Evolutionary conservation across 2,113 vertebrate genomes (phyloP).

Genomic region (Pogona vitticeps): DNA sequence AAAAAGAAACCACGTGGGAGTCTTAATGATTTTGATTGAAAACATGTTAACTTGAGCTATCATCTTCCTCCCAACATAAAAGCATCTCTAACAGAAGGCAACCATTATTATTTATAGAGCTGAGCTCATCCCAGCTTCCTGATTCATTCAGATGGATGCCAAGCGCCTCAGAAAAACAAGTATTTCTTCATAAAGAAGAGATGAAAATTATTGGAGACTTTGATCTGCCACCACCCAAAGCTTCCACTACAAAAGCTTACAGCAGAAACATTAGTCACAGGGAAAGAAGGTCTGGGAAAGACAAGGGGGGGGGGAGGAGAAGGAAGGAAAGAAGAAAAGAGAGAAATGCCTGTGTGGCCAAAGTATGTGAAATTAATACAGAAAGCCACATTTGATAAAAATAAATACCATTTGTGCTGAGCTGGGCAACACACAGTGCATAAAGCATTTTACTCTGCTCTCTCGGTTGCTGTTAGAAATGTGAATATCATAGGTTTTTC

Average conservation of each 20-base stretch:
- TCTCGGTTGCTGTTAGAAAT: not conserved
- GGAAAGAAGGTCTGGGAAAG: not conserved
- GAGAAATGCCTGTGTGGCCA: constrained; percentile 57
- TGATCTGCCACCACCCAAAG: constrained; percentile 65
- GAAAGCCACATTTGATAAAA: constrained; percentile 54
- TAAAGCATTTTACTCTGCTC: not conserved
- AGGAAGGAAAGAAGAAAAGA: not conserved
- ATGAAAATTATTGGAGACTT: constrained; percentile 59
- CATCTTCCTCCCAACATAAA: constrained; percentile 58
- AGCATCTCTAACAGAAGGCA: constrained; percentile 60
- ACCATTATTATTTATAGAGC: constrained; percentile 62
- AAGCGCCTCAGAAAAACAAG: constrained; percentile 53
- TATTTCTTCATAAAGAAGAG: constrained; percentile 63
- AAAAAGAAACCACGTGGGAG: constrained; percentile 53
- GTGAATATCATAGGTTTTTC: not conserved
- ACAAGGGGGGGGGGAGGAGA: constrained; percentile 3
- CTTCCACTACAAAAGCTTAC: constrained; percentile 47
- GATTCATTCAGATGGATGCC: constrained; percentile 67
- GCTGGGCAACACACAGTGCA: not conserved
- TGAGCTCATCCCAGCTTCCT: constrained; percentile 67
- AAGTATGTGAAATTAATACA: constrained; percentile 47
- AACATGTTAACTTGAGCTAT: constrained; percentile 58
- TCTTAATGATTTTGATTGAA: constrained; percentile 61
- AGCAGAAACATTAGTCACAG: constrained; percentile 41
- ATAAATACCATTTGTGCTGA: constrained; percentile 20